Evolutionary conservation across 92 coral and sea anemone species (phyloP).

Genomic region (Palythoa heliodiscus): DNA sequence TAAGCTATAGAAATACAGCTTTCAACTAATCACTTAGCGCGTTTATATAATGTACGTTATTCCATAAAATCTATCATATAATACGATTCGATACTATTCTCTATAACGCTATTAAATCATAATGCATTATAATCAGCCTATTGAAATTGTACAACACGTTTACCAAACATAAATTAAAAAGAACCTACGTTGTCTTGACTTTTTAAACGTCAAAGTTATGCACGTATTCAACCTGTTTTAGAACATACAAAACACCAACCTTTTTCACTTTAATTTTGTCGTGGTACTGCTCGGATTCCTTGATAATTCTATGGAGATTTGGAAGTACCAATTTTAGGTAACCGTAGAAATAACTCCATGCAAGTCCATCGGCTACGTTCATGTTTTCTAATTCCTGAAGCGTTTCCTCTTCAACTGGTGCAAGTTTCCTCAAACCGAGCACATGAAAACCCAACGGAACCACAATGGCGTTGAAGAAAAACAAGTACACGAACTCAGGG

Average conservation of each 20-base stretch:
- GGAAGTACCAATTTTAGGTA: conserved; percentile 32
- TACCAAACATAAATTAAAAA: too few species aligned
- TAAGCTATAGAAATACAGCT: too few species aligned
- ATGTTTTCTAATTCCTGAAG: conserved; percentile 21
- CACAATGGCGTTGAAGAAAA: not conserved
- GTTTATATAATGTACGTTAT: too few species aligned
- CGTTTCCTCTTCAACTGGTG: conserved; percentile 1
- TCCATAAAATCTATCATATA: too few species aligned
- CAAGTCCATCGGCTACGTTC: conserved; percentile 29
- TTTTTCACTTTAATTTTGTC: conserved; percentile 24
- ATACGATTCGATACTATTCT: too few species aligned
- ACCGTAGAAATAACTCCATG: conserved; percentile 38
- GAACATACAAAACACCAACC: not conserved
- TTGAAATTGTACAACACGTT: too few species aligned
- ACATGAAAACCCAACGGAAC: conserved; percentile 24
- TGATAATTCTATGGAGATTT: not conserved
- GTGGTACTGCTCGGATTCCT: conserved; percentile 4
- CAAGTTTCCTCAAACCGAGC: conserved; percentile 21
- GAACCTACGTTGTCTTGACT: not conserved
- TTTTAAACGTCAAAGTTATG: not conserved
- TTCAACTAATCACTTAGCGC: too few species aligned
- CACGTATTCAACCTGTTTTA: too few species aligned
- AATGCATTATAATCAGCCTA: too few species aligned
- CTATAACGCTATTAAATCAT: too few species aligned
- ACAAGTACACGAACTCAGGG: conserved; percentile 1